phyloP scores from a whole-genome alignment of 2,888 invertebrate species.

The Scaptomyza tumidula region DNA sequence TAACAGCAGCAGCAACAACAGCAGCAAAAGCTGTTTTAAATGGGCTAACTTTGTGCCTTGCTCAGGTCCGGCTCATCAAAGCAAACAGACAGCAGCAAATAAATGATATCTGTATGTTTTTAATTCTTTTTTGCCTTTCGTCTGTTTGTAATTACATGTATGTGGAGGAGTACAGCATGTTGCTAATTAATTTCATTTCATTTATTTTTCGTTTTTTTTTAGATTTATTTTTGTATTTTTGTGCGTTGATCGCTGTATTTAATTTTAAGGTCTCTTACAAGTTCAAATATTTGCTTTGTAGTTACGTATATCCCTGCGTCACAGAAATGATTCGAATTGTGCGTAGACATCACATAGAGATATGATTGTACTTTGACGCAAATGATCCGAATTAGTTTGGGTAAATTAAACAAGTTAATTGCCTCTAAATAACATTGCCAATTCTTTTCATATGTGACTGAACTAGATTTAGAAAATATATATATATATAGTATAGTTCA shows the following conservation, averaged over 20 bases:
- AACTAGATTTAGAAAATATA: conserved; percentile 2
- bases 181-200: conserved; percentile 72
- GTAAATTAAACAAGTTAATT: conserved; percentile 67
- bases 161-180: conserved; percentile 41
- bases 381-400: conserved; percentile 70
- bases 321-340: conserved; percentile 46
- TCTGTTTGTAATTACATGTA: conserved; percentile 73
- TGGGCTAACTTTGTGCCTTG: conserved; percentile 33
- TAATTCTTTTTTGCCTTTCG: conserved; percentile 45
- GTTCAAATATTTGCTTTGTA: conserved; percentile 75
- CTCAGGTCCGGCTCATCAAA: conserved; percentile 32
- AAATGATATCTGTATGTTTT: conserved; percentile 60
- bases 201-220: conserved; percentile 32
- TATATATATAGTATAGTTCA: conserved; percentile 2
- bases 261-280: conserved; percentile 63
- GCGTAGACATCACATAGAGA: conserved; percentile 44
- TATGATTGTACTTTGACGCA: conserved; percentile 60
- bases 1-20: conserved; percentile 22
- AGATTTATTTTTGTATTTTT: neutral
- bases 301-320: conserved; percentile 55
- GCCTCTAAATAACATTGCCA: conserved; percentile 38
- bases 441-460: conserved; percentile 12
- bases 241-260: conserved; percentile 57
- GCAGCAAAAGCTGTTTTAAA: conserved; percentile 49
- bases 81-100: conserved; percentile 20